Evolutionary conservation across 2,113 vertebrate genomes (phyloP).

Genomic region (Pomatostomus ruficeps): DNA sequence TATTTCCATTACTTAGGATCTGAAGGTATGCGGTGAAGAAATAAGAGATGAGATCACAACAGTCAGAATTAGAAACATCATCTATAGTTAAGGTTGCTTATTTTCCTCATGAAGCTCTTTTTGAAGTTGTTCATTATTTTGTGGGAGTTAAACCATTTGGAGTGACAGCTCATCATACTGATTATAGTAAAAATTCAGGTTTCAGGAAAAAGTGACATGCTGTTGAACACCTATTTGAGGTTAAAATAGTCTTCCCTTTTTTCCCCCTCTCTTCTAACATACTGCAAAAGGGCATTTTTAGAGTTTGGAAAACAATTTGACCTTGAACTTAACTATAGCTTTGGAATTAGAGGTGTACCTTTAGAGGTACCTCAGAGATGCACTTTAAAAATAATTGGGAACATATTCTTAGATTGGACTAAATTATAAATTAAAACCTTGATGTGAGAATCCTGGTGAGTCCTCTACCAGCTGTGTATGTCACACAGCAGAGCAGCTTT

Average conservation of each 20-base stretch:
- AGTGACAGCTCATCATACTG: background rate
- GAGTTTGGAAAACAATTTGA: background rate
- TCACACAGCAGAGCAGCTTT: background rate
- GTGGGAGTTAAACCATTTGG: background rate
- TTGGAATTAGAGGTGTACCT: background rate
- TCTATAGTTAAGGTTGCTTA: background rate
- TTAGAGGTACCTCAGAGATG: background rate
- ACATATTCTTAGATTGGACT: background rate
- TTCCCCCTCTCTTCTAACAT: background rate
- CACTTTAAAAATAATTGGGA: background rate
- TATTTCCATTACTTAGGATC: slow-evolving; percentile 15
- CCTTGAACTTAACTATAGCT: background rate
- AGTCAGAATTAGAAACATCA: slow-evolving; percentile 6
- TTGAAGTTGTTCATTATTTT: slow-evolving; percentile 2
- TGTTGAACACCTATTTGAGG: background rate
- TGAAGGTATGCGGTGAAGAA: slow-evolving; percentile 8
- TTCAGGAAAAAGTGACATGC: background rate
- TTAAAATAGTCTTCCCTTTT: background rate
- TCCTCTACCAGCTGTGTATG: background rate
- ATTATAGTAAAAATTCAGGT: background rate
- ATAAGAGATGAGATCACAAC: slow-evolving; percentile 10
- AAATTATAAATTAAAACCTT: background rate
- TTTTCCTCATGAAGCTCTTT: background rate
- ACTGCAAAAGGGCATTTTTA: background rate
- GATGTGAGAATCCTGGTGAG: background rate